Percentiles rank a stretch among this genome's conserved stretches.
These are phyloP conservation scores for Calameuta pallipes DNA, from an alignment of 2,888 invertebrate species.

Conservation along the genomic window DNA sequence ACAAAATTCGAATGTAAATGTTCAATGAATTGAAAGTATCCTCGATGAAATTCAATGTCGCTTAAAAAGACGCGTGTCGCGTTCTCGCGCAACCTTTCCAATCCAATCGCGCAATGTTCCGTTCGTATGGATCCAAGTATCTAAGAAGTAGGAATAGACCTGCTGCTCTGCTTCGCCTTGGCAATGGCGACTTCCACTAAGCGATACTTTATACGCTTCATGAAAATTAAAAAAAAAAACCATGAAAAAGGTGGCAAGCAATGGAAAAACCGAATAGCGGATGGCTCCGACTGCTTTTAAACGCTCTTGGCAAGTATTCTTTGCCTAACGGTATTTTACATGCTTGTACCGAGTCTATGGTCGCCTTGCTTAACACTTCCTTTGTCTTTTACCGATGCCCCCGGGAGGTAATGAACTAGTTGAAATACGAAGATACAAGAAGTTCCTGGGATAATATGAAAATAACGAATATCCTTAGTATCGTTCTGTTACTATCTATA, in stretches of 20 bases:
- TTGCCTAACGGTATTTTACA: constrained; percentile 48
- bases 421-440: constrained; percentile 19
- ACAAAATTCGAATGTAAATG: not conserved
- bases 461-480: not conserved
- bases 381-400: constrained; percentile 8
- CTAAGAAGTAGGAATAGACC: not conserved
- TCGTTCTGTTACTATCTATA: not conserved
- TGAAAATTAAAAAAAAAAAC: not conserved
- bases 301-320: constrained; percentile 26
- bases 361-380: constrained; percentile 27
- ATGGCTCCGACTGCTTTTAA: not conserved
- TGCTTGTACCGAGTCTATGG: constrained; percentile 45
- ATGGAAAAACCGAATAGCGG: not conserved
- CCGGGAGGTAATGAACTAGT: constrained; percentile 7
- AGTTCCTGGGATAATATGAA: not conserved
- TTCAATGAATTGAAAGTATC: not conserved
- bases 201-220: not conserved
- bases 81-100: not conserved
- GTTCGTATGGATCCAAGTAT: not conserved
- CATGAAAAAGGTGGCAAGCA: not conserved
- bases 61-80: not conserved
- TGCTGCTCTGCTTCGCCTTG: not conserved
- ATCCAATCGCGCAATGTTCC: not conserved
- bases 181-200: not conserved
- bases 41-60: not conserved